Percentiles rank a stretch among this genome's conserved stretches.
phyloP scores from a whole-genome alignment of 2,797 vertebrate genomes.

The Chlorospingus flavigularis region DNA sequence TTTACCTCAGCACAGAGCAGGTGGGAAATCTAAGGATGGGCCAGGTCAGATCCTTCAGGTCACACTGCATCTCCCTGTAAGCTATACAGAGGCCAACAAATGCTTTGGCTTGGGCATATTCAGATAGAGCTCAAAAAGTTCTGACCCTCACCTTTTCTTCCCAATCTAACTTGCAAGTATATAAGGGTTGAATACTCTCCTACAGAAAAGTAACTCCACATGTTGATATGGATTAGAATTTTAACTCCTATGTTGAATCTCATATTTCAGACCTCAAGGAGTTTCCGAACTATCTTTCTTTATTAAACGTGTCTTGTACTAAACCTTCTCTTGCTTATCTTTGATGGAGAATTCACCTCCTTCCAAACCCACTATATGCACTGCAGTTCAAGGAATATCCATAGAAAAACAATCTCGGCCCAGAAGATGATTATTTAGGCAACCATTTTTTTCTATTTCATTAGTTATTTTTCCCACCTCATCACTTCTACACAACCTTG shows the following conservation, averaged over 20 bases:
- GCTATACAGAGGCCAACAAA: fast-evolving
- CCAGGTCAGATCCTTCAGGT: neutral
- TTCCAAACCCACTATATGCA: neutral
- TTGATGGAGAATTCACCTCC: neutral
- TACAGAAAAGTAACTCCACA: neutral
- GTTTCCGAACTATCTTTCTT: neutral
- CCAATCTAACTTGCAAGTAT: fast-evolving
- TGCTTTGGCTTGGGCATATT: fast-evolving
- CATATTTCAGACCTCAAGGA: neutral
- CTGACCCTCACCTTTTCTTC: neutral
- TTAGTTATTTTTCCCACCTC: neutral
- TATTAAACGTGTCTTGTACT: neutral
- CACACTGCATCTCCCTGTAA: neutral
- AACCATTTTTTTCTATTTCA: neutral
- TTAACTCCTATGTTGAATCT: neutral
- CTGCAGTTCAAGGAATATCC: neutral
- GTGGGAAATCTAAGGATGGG: neutral
- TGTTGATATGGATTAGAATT: neutral
- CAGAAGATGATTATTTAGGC: neutral
- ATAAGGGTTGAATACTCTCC: neutral
- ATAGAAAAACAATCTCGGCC: neutral
- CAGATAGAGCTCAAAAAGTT: neutral
- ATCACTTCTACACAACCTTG: neutral
- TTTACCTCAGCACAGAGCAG: neutral
- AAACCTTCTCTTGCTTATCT: neutral